These are phyloP conservation scores for Ceratina calcarata DNA, from an alignment of 1,140 invertebrate genomes.

Conservation along the genomic window DNA sequence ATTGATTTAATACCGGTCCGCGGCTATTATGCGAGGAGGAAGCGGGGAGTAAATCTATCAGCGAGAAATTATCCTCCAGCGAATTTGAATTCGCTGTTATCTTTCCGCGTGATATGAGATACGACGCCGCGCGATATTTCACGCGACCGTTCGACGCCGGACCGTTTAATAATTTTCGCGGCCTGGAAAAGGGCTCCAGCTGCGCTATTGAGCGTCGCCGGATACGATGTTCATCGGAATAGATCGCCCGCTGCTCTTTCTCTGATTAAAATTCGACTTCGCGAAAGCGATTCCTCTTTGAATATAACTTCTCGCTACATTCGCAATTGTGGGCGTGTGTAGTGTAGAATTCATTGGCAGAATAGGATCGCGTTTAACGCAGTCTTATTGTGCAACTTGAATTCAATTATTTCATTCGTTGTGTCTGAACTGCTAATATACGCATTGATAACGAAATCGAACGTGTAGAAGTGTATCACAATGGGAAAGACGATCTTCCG, in stretches of 20 bases:
- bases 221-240: background rate
- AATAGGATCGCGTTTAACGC: no score
- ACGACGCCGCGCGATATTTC: background rate
- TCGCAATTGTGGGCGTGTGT: no score
- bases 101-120: constrained; percentile 1
- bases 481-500: no score
- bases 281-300: background rate
- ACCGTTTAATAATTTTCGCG: background rate
- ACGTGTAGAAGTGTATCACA: no score
- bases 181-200: background rate
- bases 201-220: background rate
- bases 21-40: constrained; percentile 29
- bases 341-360: no score
- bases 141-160: background rate
- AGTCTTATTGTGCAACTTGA: no score
- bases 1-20: constrained; percentile 31
- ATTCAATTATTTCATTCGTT: no score
- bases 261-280: background rate
- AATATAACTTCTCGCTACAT: no score
- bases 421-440: no score
- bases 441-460: no score
- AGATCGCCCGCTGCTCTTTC: background rate
- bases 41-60: constrained; percentile 39
- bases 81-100: constrained; percentile 17
- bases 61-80: constrained; percentile 22